A percentile compares a stretch with the other conserved stretches of the same genome.
Evolutionary conservation across 2,797 vertebrate species (phyloP).

Genomic region (Poeciliopsis turneri): DNA sequence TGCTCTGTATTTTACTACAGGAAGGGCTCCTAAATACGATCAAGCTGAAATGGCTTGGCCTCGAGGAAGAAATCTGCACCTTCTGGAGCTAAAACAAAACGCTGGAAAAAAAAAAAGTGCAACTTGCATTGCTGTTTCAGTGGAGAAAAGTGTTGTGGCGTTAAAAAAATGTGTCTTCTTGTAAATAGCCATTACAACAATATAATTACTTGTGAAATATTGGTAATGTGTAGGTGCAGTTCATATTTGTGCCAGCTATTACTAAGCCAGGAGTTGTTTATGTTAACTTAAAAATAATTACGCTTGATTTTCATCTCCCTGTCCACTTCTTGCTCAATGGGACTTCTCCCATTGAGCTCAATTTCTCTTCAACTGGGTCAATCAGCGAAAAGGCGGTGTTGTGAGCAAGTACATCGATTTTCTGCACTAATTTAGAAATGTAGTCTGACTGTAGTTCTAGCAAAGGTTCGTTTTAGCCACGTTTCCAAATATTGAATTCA

Average conservation of each 20-base stretch:
- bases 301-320: neutral
- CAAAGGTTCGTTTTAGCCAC: neutral
- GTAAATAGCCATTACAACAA: neutral
- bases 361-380: neutral
- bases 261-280: neutral
- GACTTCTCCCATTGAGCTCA: neutral
- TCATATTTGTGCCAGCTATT: conserved; percentile 3
- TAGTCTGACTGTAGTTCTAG: neutral
- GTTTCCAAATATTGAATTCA: neutral
- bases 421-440: neutral
- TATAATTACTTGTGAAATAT: conserved; percentile 1
- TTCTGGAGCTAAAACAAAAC: neutral
- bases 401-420: neutral
- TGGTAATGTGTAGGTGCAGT: conserved; percentile 11
- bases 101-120: neutral
- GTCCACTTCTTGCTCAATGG: too few species aligned
- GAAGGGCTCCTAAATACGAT: neutral
- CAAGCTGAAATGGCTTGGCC: neutral
- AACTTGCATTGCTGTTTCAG: neutral
- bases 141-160: neutral
- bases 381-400: neutral
- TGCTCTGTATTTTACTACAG: neutral
- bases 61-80: neutral
- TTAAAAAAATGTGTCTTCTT: neutral
- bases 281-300: neutral